Evolutionary conservation across 2,888 invertebrate species (phyloP), one percentile per base, ranked within the genome.

Genomic region (Girardia tigrina): DNA sequence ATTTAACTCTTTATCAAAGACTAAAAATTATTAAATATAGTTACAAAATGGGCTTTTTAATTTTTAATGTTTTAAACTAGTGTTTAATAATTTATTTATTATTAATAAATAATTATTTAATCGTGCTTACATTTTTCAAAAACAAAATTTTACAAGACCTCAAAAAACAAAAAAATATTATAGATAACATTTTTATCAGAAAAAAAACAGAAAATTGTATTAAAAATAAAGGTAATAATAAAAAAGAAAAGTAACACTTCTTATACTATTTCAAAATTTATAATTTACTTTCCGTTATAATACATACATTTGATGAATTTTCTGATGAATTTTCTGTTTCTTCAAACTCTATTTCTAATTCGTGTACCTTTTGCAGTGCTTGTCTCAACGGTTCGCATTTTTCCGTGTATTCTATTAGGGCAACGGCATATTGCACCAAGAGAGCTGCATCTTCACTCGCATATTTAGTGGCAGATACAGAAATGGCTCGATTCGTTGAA

Each of bases 361-460:
- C 83, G 77, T 82, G 81, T 76, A 81, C 79, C 23, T 79, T 78
- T 77, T 83, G 82, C 28, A 81, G 76, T 2, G 82, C 78, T 14
- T 79, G 78, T 77, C 80, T 81, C n/a, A 82, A 79, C 28, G 82
- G 82, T 26, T 80, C 80, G 78, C 82, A 83, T 23, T 81, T 79
- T 28, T 80, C 79, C 0, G 83, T 81, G 80, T 83, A 84, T 79
- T 84, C 84, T 23, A 84, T 81, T 6, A 84, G 82, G 42, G 84
- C 83, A n/a, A 84, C 83, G 36, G 82, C 82, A 79, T 83, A 84
- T 77, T 84, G 81, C 20, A 84, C 83, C 72, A 84, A 79, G 0
- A 81, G 81, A 42, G 84, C 84, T 69, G 81, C 83, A 77, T 84
- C 84, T 77, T 84, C 84, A 77, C 83, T 84, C 12, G 83, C 81